Evolutionary conservation across 2,888 invertebrate species (phyloP).

Genomic region (Carcina quercana): DNA sequence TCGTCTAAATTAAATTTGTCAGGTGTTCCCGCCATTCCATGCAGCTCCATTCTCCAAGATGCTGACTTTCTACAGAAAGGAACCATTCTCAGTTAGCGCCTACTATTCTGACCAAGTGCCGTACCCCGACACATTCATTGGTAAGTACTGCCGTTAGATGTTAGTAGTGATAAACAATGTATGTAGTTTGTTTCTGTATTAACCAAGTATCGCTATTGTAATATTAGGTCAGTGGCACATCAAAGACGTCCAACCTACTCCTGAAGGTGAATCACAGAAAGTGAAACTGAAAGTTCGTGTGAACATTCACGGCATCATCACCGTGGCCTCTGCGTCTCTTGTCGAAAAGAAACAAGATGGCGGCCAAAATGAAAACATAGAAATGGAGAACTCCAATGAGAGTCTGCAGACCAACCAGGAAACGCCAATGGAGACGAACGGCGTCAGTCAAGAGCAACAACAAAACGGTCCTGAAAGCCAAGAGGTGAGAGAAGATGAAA

Average conservation of each 20-base stretch:
- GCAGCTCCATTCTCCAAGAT: slow-evolving; percentile 94
- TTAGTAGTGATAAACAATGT: neutral
- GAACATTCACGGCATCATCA: slow-evolving; percentile 94
- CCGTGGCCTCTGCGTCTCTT: slow-evolving; percentile 89
- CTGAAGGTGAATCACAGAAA: slow-evolving; percentile 94
- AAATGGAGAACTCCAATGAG: slow-evolving; percentile 62
- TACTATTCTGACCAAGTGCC: slow-evolving; percentile 85
- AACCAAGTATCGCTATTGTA: too few species aligned
- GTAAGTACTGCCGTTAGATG: too few species aligned
- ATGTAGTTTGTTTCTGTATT: neutral
- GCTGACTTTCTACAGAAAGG: slow-evolving; percentile 93
- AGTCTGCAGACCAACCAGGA: slow-evolving; percentile 52
- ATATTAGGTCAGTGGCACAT: slow-evolving; percentile 83
- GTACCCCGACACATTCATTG: slow-evolving; percentile 85
- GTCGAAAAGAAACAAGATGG: slow-evolving; percentile 81
- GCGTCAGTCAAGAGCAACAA: slow-evolving; percentile 53
- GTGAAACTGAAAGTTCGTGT: slow-evolving; percentile 97
- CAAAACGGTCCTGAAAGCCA: slow-evolving; percentile 57
- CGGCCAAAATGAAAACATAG: slow-evolving; percentile 51
- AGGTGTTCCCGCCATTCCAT: slow-evolving; percentile 91
- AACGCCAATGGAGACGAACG: slow-evolving; percentile 69
- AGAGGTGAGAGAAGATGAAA: slow-evolving; percentile 68
- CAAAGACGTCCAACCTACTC: slow-evolving; percentile 87
- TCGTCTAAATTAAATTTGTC: too few species aligned
- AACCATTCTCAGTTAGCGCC: slow-evolving; percentile 91